These are phyloP conservation scores for Phrynocephalus forsythii DNA, from an alignment of 2,797 vertebrate species.

Conservation along the genomic window DNA sequence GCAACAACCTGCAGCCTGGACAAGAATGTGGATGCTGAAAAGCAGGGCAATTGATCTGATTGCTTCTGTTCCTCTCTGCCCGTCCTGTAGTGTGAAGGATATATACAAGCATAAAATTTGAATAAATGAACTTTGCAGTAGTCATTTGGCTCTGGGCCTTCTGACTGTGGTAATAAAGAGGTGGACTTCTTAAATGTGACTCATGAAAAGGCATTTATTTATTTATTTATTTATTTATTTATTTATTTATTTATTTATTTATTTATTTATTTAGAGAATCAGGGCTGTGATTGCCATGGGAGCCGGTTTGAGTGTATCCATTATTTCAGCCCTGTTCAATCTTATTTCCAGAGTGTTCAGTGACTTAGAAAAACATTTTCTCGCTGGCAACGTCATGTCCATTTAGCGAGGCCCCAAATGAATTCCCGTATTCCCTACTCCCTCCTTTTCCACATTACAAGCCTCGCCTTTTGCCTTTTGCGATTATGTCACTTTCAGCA, in stretches of 20 bases:
- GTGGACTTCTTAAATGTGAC: not conserved
- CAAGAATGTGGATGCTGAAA: not conserved
- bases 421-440: slow-evolving; percentile 31
- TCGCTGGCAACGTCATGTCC: not conserved
- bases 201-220: not conserved
- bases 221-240: too few relatives aligned
- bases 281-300: not conserved
- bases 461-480: slow-evolving; percentile 46
- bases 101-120: not conserved
- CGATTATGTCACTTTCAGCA: slow-evolving; percentile 31
- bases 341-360: slow-evolving; percentile 6
- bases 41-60: not conserved
- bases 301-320: not conserved
- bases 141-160: not conserved
- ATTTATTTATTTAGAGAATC: not conserved
- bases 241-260: too few relatives aligned
- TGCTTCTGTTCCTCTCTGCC: not conserved
- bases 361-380: slow-evolving; percentile 17
- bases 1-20: not conserved
- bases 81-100: not conserved
- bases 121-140: not conserved
- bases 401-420: not conserved
- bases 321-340: not conserved
- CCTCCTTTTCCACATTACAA: slow-evolving; percentile 12
- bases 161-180: not conserved